Base-by-base conservation (phyloP, 2,797 vertebrate genomes). In the Brachyrhaphis roseni region DNA sequence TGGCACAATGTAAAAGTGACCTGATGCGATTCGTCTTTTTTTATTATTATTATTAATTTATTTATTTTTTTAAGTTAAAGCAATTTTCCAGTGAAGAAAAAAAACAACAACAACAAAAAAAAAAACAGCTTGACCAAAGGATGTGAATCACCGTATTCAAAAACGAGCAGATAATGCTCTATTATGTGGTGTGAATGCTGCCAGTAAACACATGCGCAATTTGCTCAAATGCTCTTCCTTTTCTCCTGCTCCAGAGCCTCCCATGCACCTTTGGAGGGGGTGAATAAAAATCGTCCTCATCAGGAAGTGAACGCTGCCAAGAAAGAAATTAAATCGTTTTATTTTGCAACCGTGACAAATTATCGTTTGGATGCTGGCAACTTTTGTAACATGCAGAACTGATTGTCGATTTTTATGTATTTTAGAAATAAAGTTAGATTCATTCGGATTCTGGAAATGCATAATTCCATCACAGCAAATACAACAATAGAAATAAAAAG, bases 271-370 rank as follows among this genome's bases (percentile, higher is more conserved):
- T 97, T 97, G 94, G 95, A 97, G 95, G 97, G 68, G 96, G 95
- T 96, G 97, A 98, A 97, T 98, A 97, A 98, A 97, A 98, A 98
- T 97, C 97, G 97, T 97, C 97, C 97, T 98, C 97, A 97, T 98
- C 96, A 96, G 96, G 97, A 96, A 95, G 96, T 95, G 95, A 96
- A 95, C 94, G 95, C 96, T 97, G 96, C 95, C 95, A 95, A 87
- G 96, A 68, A 23, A 97, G 97, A 98, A 98, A 98, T 97, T 95
- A 95, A 97, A 97, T 97, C 95, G 18, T 39, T n/a, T 70, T 96
- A 97, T 97, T 97, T 96, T 97, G 97, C 96, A 99, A 98, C 99
- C 97, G 98, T 95, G 96, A 97, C 97, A 98, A 98, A 98, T 98
- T 98, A 97, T 97, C 98, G 97, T 95, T 96, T 95, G 96, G 97